phyloP scores from a whole-genome alignment of 2,797 vertebrate species.

The Smutsia gigantea region DNA sequence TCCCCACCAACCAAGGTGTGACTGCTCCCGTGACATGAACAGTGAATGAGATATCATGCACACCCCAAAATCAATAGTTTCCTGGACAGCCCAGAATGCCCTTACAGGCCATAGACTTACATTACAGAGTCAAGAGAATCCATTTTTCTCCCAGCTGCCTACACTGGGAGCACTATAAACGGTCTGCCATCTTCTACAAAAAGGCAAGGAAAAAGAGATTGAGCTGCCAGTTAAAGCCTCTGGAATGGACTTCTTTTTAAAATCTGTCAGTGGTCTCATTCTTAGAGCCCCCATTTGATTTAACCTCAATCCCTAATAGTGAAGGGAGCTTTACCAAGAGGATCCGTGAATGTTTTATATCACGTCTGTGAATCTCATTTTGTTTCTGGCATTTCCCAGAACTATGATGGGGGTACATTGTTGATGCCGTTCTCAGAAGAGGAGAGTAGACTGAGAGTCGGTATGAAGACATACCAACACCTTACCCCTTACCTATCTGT shows the following conservation, averaged over 20 bases:
- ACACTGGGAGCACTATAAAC: background rate
- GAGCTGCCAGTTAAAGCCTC: background rate
- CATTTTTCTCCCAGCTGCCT: background rate
- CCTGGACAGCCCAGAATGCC: background rate
- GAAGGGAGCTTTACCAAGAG: background rate
- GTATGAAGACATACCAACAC: background rate
- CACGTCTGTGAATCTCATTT: background rate
- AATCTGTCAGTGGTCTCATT: background rate
- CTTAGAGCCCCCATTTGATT: background rate
- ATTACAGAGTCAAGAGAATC: background rate
- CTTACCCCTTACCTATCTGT: background rate
- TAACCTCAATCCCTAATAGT: background rate
- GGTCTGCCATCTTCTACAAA: background rate
- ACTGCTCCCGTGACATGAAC: background rate
- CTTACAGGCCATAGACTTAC: background rate
- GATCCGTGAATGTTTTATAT: background rate
- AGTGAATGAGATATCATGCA: background rate
- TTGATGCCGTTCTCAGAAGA: background rate
- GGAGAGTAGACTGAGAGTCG: background rate
- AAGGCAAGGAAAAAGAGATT: background rate
- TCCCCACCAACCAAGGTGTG: background rate
- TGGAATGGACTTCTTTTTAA: background rate
- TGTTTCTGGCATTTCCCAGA: background rate
- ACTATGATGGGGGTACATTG: rapidly evolving
- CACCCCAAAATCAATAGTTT: background rate